Evolutionary conservation across 1,140 invertebrate genomes (phyloP).

Genomic region (Drosophila simulans): DNA sequence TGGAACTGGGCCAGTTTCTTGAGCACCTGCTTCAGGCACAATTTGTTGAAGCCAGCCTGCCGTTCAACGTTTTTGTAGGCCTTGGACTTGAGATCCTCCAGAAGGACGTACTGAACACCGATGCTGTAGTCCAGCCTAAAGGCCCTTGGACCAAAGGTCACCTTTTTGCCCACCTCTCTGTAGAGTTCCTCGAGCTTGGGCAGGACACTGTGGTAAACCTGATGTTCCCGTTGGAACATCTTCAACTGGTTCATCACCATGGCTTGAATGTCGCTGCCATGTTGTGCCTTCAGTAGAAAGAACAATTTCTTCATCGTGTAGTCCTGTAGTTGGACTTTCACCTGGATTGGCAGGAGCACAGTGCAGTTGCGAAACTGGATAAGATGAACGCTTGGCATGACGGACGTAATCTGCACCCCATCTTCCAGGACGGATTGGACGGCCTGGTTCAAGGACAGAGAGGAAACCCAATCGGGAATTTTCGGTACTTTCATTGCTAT

Average conservation of each 20-base stretch:
- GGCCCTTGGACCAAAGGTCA: conserved; percentile 22
- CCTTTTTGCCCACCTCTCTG: conserved; percentile 13
- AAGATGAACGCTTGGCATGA: conserved; percentile 28
- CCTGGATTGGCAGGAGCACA: conserved; percentile 31
- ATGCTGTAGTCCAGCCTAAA: conserved; percentile 67
- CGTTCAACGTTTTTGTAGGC: conserved; percentile 85
- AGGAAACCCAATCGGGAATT: conserved; percentile 35
- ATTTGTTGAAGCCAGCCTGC: conserved; percentile 85
- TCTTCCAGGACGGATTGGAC: conserved; percentile 1
- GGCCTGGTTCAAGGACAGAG: conserved; percentile 32
- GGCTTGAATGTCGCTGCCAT: conserved; percentile 28
- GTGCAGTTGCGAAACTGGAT: conserved; percentile 49
- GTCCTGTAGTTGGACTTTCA: conserved; percentile 22
- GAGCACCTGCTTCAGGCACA: conserved; percentile 85
- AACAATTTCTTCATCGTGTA: conserved; percentile 15
- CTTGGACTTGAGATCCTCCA: conserved; percentile 25
- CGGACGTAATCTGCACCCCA: conserved; percentile 13
- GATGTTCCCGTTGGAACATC: conserved; percentile 51
- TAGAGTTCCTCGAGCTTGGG: conserved; percentile 45
- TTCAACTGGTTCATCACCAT: conserved; percentile 47
- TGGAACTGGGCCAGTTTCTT: conserved; percentile 86
- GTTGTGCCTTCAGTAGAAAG: conserved; percentile 56
- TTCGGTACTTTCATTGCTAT: conserved; percentile 19
- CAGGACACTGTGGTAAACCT: conserved; percentile 40
- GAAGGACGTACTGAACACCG: conserved; percentile 28